Evolutionary conservation across 2,888 invertebrate species (phyloP).

Genomic region (Oxycera nigricornis): DNA sequence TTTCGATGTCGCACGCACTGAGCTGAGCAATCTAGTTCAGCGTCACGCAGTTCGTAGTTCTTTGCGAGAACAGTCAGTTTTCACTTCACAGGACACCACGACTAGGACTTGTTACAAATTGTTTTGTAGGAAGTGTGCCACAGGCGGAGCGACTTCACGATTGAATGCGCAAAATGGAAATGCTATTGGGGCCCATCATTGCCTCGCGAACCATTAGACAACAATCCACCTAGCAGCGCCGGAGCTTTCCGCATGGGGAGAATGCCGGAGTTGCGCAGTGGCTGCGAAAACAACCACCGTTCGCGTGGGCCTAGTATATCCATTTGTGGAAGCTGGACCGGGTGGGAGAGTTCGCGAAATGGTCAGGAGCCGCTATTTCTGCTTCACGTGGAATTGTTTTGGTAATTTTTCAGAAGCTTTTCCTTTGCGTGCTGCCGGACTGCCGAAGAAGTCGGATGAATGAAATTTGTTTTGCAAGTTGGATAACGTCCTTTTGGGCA

Average conservation of each 20-base stretch:
- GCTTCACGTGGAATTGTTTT: slow-evolving; percentile 29
- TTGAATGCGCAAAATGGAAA: slow-evolving; percentile 34
- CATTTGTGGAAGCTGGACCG: not conserved
- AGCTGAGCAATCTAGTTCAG: too few relatives aligned
- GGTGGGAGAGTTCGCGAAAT: too few relatives aligned
- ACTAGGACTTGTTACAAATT: not conserved
- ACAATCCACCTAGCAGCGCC: slow-evolving; percentile 1
- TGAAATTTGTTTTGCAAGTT: not conserved
- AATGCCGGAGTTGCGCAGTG: slow-evolving; percentile 24
- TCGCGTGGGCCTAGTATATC: not conserved
- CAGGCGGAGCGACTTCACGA: not conserved
- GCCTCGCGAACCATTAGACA: slow-evolving; percentile 17
- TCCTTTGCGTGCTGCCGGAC: not conserved
- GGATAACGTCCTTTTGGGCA: not conserved
- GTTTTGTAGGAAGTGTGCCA: not conserved
- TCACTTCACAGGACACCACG: not conserved
- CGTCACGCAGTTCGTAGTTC: too few relatives aligned
- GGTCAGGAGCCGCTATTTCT: slow-evolving; percentile 4
- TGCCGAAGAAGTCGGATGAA: not conserved
- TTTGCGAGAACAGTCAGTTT: not conserved
- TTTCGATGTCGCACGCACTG: too few relatives aligned
- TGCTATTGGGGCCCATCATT: slow-evolving; percentile 13
- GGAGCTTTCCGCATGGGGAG: not conserved
- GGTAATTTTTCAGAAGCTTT: slow-evolving; percentile 23
- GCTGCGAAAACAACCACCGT: not conserved